These are phyloP conservation scores for Vireo altiloquus DNA, from an alignment of 2,113 vertebrate species.

Conservation along the genomic window DNA sequence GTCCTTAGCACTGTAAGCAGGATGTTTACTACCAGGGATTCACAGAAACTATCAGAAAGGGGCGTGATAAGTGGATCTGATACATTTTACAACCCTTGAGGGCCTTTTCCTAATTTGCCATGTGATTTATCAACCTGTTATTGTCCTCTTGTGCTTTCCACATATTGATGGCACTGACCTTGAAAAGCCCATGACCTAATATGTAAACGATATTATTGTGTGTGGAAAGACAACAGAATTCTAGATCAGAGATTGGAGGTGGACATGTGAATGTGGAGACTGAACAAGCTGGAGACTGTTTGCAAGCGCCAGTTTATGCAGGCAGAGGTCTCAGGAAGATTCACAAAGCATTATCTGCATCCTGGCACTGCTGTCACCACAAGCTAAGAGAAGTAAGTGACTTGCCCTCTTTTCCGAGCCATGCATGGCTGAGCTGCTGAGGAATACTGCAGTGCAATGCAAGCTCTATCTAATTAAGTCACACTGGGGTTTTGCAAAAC, in stretches of 20 bases:
- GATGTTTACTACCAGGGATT: conserved; percentile 16
- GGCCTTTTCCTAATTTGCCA: conserved; percentile 54
- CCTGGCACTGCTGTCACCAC: background rate
- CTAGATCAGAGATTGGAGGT: background rate
- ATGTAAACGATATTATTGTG: background rate
- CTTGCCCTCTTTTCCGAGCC: background rate
- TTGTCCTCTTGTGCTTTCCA: conserved; percentile 43
- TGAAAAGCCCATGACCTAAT: conserved; percentile 24
- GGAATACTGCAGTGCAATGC: accelerated
- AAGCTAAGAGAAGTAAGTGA: background rate
- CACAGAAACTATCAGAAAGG: conserved; percentile 9
- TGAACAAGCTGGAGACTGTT: background rate
- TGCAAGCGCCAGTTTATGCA: background rate
- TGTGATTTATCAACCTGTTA: conserved; percentile 54
- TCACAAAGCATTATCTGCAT: background rate
- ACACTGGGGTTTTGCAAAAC: background rate
- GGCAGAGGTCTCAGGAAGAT: background rate
- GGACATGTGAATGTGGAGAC: background rate
- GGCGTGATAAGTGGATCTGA: conserved; percentile 26
- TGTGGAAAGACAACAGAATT: conserved; percentile 18
- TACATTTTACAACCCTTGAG: conserved; percentile 26
- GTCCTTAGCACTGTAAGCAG: background rate
- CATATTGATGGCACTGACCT: conserved; percentile 41
- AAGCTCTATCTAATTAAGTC: background rate
- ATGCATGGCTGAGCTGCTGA: background rate